Evolutionary conservation across 2,888 invertebrate genomes (phyloP), one percentile per base, ranked within the genome.

Genomic region (Sthenelais limicola): DNA sequence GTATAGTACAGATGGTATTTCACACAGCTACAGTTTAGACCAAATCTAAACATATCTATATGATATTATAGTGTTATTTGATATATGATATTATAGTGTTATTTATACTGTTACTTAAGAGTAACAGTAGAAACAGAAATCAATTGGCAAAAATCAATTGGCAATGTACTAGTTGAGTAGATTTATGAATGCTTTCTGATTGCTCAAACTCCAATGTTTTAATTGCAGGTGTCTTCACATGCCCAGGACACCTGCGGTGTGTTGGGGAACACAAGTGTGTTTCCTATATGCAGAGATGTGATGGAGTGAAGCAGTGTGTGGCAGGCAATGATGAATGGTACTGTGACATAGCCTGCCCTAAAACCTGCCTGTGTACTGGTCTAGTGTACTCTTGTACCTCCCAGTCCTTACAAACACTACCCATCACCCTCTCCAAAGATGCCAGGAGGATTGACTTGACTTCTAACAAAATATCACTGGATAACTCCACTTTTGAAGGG

Each of bases 321-420:
- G 68, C 38, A 5, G 68, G 51, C 15, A 66, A 72, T 35, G 72
- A 72, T 49, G 72, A 72, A 26, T 35, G 47, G 38, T 43, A 51
- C 51, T 72, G 72, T 56, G 70, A 68, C 30, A 32, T 68, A 47
- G 32, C 12, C 5, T 68, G 68, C 30, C 68, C 68, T n/a, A 4
- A 9, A 15, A 48, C 21, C 1, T 68, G 68, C 24, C 12, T 32
- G 38, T 68, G 68, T 28, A 43, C 43, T 1, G 68, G 68, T 18
- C 68, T 68, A 3, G 9, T 43, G 1, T 30, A 28, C 30, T 32
- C n/a, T 3, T n/a, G n/a, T n/a, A n/a, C n/a, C n/a, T n/a, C n/a
- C n/a, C n/a, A n/a, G n/a, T n/a, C n/a, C n/a, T n/a, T n/a, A n/a
- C n/a, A n/a, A n/a, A n/a, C n/a, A n/a, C n/a, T n/a, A n/a, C n/a